Evolutionary conservation across 2,113 vertebrate genomes (phyloP).

Genomic region (Sylvilagus bachmani): DNA sequence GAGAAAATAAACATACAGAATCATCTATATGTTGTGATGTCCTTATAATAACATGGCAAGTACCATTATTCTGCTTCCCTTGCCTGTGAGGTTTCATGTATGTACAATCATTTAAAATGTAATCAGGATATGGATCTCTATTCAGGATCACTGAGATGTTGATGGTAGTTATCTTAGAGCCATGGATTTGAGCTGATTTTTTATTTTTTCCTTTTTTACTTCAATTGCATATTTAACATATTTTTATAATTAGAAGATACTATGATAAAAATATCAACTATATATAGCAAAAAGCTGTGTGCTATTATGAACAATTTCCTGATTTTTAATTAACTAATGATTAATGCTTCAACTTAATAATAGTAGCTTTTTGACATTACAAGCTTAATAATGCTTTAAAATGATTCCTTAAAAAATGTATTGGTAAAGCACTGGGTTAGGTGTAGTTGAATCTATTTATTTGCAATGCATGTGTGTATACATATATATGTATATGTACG

Average conservation of each 20-base stretch:
- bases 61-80: background rate
- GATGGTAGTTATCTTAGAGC: background rate
- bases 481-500: too few species aligned
- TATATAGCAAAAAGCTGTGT: background rate
- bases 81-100: background rate
- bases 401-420: conserved; percentile 1
- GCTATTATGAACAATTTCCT: background rate
- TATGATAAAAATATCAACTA: conserved; percentile 11
- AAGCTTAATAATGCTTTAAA: background rate
- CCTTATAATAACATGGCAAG: background rate
- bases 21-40: background rate
- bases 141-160: background rate
- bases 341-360: conserved; percentile 38
- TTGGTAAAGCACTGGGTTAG: background rate
- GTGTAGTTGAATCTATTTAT: background rate
- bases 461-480: background rate
- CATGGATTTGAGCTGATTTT: background rate
- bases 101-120: background rate
- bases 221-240: background rate
- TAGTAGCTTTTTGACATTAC: background rate
- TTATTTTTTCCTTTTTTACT: background rate
- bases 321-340: background rate
- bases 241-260: background rate
- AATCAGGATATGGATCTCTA: background rate
- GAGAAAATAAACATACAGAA: background rate